Conservation (phyloP, 1,140 invertebrate species). For the Aphis craccivora region DNA sequence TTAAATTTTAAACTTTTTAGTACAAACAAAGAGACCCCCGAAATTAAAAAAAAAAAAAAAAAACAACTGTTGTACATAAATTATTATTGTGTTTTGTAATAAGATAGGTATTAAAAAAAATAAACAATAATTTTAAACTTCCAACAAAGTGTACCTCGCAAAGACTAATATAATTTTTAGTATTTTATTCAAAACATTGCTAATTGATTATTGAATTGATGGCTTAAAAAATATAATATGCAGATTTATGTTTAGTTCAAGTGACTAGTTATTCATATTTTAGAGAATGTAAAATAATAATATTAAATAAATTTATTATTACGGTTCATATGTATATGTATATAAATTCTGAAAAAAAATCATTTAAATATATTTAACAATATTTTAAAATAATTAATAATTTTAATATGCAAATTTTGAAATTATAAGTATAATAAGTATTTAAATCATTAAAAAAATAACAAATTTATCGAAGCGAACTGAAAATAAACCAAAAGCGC, state of each 20-base stretch:
- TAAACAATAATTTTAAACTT: not conserved
- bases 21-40: not conserved
- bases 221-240: not conserved
- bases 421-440: too few relatives aligned
- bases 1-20: not conserved
- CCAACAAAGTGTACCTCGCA: not conserved
- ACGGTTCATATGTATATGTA: too few relatives aligned
- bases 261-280: not conserved
- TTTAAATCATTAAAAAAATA: too few relatives aligned
- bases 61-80: not conserved
- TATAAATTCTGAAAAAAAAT: too few relatives aligned
- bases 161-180: not conserved
- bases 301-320: too few relatives aligned
- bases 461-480: too few relatives aligned
- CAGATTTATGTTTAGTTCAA: not conserved
- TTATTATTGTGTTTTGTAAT: not conserved
- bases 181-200: not conserved
- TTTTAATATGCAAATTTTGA: too few relatives aligned
- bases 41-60: slow-evolving; percentile 1
- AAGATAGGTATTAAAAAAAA: not conserved
- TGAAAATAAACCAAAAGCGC: too few relatives aligned
- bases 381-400: too few relatives aligned
- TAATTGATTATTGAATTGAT: not conserved
- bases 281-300: not conserved
- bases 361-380: too few relatives aligned